phyloP scores from a whole-genome alignment of 2,113 vertebrate species.

The Apodemus speciosus region DNA sequence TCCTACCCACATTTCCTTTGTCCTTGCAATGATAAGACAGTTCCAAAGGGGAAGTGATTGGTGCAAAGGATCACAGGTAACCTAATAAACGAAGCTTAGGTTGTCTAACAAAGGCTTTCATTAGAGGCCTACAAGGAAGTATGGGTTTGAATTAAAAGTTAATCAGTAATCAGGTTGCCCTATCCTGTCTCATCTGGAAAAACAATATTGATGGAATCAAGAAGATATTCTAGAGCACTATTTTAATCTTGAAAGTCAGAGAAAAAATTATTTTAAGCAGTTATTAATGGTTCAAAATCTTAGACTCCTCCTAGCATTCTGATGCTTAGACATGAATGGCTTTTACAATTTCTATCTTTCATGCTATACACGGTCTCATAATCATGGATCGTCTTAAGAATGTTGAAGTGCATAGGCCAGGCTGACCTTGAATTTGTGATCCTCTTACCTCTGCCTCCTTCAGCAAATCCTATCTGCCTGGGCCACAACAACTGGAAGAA shows the following conservation, averaged over 20 bases:
- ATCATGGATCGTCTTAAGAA: background rate
- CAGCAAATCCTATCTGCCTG: background rate
- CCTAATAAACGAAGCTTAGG: background rate
- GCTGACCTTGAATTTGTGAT: background rate
- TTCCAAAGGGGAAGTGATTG: background rate
- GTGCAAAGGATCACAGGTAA: background rate
- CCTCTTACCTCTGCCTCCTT: background rate
- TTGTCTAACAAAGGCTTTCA: background rate
- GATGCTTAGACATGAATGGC: conserved; percentile 36
- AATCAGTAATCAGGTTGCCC: background rate
- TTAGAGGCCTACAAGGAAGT: background rate
- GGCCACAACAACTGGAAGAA: no score
- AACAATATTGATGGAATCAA: background rate
- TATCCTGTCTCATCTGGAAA: background rate
- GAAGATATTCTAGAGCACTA: background rate
- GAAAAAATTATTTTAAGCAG: background rate
- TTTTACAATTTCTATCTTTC: conserved; percentile 38
- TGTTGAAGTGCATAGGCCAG: background rate
- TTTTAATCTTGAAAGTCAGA: conserved; percentile 12
- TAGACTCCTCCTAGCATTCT: background rate
- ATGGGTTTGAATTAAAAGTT: conserved; percentile 12
- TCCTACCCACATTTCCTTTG: background rate
- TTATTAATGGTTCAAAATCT: conserved; percentile 2
- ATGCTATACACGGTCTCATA: background rate
- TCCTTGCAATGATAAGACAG: background rate